phyloP scores from a whole-genome alignment of 2,888 invertebrate species.

The Dascillus cervinus region DNA sequence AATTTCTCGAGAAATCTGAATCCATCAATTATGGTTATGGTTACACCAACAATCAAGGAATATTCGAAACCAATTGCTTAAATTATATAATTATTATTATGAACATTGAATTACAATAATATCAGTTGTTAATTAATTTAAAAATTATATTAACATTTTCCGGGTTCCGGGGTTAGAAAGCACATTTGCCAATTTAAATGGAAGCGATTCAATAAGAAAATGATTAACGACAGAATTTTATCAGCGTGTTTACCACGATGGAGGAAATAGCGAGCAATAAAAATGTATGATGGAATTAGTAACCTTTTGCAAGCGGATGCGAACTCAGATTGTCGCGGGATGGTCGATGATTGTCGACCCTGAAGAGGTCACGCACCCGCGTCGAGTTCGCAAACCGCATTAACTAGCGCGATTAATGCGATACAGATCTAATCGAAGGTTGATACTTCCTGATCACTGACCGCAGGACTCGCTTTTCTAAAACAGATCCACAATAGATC shows the following conservation, averaged over 20 bases:
- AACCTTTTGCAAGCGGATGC: conserved; percentile 17
- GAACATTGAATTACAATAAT: too few relatives aligned
- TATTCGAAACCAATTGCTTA: too few relatives aligned
- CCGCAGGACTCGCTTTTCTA: not conserved
- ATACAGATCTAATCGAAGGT: conserved; percentile 9
- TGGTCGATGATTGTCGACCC: conserved; percentile 20
- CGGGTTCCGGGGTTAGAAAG: too few relatives aligned
- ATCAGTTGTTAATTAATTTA: too few relatives aligned
- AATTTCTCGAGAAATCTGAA: too few relatives aligned
- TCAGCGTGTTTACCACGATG: not conserved
- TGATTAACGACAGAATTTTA: not conserved
- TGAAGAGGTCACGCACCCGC: conserved; percentile 28
- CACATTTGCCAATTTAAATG: too few relatives aligned
- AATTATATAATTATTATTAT: too few relatives aligned
- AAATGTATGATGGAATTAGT: conserved; percentile 13
- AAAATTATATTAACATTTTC: too few relatives aligned
- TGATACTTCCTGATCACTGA: conserved; percentile 9
- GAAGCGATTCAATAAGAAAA: not conserved
- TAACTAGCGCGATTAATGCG: not conserved
- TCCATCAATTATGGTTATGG: too few relatives aligned
- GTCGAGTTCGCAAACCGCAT: conserved; percentile 7
- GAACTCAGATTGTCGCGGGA: conserved; percentile 17
- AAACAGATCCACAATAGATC: not conserved
- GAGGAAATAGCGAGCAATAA: conserved; percentile 15
- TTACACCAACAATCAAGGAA: too few relatives aligned